A percentile compares a stretch with the other conserved stretches of the same genome.
Evolutionary conservation across 2,113 vertebrate species (phyloP).

Genomic region (Cryptomyrus ogoouensis): DNA sequence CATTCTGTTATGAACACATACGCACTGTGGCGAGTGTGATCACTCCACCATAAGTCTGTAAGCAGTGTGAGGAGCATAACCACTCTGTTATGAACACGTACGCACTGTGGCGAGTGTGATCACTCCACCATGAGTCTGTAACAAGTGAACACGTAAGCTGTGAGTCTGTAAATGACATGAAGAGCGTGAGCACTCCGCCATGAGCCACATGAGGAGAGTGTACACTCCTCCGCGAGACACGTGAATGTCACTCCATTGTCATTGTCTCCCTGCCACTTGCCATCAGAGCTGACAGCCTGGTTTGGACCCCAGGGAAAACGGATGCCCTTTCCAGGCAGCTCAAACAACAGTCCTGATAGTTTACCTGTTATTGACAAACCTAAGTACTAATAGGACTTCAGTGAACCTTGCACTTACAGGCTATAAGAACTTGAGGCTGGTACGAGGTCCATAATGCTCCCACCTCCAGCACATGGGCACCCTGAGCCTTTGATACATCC

Average conservation of each 20-base stretch:
- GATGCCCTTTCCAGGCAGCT: not conserved
- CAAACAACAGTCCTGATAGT: not conserved
- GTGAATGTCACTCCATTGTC: not conserved
- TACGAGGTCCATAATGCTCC: not conserved
- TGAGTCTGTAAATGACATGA: not conserved
- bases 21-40: not conserved
- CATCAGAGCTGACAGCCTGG: not conserved
- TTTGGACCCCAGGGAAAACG: not conserved
- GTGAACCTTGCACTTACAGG: not conserved
- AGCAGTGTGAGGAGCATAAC: not conserved
- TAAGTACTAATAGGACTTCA: not conserved
- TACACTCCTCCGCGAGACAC: not conserved
- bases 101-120: too few species aligned
- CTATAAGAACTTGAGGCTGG: not conserved
- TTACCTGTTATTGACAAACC: not conserved
- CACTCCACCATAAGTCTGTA: not conserved
- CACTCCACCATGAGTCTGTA: not conserved
- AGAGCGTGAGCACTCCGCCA: not conserved
- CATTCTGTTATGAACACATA: not conserved
- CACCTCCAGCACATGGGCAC: not conserved
- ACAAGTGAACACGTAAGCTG: not conserved
- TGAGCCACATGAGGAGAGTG: not conserved
- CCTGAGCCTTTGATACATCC: not conserved
- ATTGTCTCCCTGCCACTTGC: not conserved
- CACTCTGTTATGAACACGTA: too few species aligned